These are phyloP conservation scores for Crypturellus tataupa DNA, from an alignment of 2,797 vertebrate species.

Conservation along the genomic window DNA sequence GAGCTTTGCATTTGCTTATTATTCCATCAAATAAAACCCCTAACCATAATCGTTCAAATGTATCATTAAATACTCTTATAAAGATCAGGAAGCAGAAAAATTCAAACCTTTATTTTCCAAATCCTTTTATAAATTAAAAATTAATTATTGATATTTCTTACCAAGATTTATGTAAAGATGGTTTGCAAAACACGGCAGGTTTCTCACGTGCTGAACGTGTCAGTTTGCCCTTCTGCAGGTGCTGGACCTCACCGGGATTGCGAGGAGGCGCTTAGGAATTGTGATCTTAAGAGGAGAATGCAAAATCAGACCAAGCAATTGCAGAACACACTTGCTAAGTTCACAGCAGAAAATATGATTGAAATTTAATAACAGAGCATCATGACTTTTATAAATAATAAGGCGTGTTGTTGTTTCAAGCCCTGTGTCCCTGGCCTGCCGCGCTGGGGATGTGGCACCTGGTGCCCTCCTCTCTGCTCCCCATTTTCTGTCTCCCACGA, in stretches of 20 bases:
- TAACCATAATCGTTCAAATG: neutral
- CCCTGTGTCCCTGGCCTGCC: neutral
- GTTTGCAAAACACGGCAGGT: neutral
- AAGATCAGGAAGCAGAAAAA: neutral
- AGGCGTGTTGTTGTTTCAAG: neutral
- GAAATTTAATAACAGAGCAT: neutral
- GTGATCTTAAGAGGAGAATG: neutral
- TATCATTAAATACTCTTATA: neutral
- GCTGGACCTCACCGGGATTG: neutral
- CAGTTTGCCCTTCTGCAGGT: neutral
- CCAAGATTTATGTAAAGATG: neutral
- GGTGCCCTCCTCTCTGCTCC: neutral
- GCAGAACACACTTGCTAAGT: neutral
- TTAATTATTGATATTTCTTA: neutral
- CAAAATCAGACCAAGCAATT: neutral
- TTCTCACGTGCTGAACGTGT: neutral
- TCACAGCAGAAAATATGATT: neutral
- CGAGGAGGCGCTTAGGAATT: neutral
- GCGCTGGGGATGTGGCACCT: neutral
- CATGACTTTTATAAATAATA: neutral
- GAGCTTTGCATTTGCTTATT: neutral
- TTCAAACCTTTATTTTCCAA: neutral
- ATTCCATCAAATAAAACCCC: neutral
- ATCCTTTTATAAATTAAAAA: neutral
- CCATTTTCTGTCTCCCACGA: neutral